These are phyloP conservation scores for human (Homo sapiens) DNA, from an alignment of 2,113 vertebrate species.

Conservation along the genomic window DNA sequence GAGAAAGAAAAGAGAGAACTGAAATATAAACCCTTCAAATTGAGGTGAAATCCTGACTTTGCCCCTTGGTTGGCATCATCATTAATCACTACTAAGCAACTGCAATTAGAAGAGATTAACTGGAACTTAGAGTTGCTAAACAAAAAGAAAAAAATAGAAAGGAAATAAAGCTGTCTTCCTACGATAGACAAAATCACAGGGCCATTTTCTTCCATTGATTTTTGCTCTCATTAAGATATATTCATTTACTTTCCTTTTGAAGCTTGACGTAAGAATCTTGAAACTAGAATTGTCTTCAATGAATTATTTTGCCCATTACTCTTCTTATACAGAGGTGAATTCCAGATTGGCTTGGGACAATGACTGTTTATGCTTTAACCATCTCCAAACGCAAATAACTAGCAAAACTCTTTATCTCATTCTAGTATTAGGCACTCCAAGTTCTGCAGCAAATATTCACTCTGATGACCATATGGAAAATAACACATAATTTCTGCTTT, in stretches of 20 bases:
- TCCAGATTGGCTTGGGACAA: neutral
- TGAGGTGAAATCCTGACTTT: neutral
- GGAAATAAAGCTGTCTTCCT: neutral
- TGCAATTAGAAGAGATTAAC: neutral
- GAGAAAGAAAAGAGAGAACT: neutral
- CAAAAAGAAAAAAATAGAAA: neutral
- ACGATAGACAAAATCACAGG: neutral
- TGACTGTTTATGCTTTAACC: neutral
- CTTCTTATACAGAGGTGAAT: neutral
- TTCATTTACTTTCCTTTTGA: neutral
- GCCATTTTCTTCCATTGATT: neutral
- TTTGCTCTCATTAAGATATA: neutral
- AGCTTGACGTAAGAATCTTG: neutral
- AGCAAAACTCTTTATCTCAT: neutral
- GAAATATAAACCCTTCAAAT: neutral
- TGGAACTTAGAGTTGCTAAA: neutral
- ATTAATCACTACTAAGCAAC: constrained; percentile 23
- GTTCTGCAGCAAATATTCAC: neutral
- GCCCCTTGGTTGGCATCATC: neutral
- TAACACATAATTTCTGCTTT: neutral
- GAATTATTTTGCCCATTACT: neutral
- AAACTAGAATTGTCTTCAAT: neutral
- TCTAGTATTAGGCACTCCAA: neutral
- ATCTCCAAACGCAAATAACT: neutral
- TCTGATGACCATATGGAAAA: neutral